A percentile compares a stretch with the other conserved stretches of the same genome.
Conservation (phyloP, 2,888 invertebrate genomes). For the Zygothrica quintamaculata region DNA sequence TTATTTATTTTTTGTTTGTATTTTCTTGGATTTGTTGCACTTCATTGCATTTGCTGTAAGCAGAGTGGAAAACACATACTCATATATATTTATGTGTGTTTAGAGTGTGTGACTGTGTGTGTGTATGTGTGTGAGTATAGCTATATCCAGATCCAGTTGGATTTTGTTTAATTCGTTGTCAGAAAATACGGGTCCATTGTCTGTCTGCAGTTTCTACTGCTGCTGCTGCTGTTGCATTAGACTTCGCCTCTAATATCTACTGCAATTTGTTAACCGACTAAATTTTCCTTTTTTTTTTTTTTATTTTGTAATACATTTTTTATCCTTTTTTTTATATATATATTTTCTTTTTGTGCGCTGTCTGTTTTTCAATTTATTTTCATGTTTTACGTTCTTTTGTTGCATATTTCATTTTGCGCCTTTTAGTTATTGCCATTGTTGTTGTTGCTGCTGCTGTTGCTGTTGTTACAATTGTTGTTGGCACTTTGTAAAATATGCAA, state of each 20-base stretch:
- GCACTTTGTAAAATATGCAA: conserved; percentile 71
- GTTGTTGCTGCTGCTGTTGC: conserved; percentile 33
- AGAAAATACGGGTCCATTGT: conserved; percentile 61
- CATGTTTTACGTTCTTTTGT: conserved; percentile 72
- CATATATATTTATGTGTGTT: conserved; percentile 3
- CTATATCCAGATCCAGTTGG: conserved; percentile 39
- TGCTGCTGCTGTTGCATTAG: conserved; percentile 56
- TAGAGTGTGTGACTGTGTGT: background rate
- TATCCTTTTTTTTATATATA: conserved; percentile 12
- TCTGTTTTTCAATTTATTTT: conserved; percentile 72
- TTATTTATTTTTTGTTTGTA: conserved; percentile 16
- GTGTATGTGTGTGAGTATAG: conserved; percentile 14
- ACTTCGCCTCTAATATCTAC: conserved; percentile 76
- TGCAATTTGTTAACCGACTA: conserved; percentile 75
- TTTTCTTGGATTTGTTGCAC: conserved; percentile 38
- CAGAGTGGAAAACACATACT: conserved; percentile 23
- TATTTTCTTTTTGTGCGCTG: conserved; percentile 20
- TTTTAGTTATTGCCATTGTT: conserved; percentile 71
- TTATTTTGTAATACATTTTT: conserved; percentile 22
- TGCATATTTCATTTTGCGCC: conserved; percentile 76
- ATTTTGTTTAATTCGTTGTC: conserved; percentile 73
- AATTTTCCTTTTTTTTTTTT: conserved; percentile 31
- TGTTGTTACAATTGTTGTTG: conserved; percentile 49
- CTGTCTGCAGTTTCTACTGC: conserved; percentile 11
- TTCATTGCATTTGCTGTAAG: conserved; percentile 62